A percentile compares a stretch with the other conserved stretches of the same genome.
Evolutionary conservation across 2,797 vertebrate genomes (phyloP).

Genomic region (Psittacula echo): DNA sequence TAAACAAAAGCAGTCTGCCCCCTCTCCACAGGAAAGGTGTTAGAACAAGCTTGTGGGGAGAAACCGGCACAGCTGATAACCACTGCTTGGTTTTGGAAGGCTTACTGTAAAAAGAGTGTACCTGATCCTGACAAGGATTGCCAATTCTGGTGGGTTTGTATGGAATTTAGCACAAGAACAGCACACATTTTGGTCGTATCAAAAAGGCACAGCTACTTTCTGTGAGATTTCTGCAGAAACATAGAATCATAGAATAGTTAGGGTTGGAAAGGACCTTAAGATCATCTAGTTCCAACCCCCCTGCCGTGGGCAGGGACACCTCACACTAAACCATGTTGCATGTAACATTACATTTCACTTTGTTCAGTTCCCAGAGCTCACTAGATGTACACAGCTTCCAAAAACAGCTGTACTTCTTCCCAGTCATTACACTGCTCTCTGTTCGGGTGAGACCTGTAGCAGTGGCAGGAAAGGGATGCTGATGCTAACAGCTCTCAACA

Average conservation of each 20-base stretch:
- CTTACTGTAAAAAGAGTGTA: background rate
- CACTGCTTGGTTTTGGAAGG: background rate
- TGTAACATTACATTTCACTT: background rate
- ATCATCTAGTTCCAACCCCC: background rate
- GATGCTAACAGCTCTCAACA: background rate
- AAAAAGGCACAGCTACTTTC: background rate
- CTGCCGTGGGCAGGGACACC: background rate
- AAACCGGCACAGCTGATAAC: background rate
- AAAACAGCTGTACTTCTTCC: background rate
- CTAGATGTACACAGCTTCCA: background rate
- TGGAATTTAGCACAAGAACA: background rate
- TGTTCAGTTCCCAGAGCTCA: background rate
- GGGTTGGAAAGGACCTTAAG: background rate
- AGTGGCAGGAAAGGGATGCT: background rate
- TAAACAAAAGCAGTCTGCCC: background rate
- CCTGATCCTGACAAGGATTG: background rate
- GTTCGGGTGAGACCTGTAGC: background rate
- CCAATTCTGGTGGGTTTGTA: background rate
- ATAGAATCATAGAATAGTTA: background rate
- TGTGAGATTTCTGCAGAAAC: background rate
- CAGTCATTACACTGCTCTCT: rapidly evolving
- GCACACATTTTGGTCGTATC: background rate
- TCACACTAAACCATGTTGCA: background rate
- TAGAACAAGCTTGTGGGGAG: background rate
- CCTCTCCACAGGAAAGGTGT: background rate